These are phyloP conservation scores for Ceriagrion tenellum DNA, from an alignment of 2,888 invertebrate species.

Conservation along the genomic window DNA sequence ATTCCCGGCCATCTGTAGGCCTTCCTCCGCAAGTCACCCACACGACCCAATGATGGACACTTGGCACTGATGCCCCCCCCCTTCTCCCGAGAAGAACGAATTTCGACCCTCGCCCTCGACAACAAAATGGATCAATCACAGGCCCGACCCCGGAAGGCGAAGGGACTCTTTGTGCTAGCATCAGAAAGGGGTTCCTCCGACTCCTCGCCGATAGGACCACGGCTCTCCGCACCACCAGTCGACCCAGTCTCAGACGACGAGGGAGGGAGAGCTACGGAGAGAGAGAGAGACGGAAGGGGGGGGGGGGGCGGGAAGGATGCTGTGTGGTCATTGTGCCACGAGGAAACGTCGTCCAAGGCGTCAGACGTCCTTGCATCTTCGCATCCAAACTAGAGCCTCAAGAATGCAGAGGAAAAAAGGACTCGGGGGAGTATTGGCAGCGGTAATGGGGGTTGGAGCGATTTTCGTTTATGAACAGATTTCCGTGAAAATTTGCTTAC, in stretches of 20 bases:
- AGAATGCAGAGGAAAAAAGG: not conserved
- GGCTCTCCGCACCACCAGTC: not conserved
- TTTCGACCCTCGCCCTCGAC: not conserved
- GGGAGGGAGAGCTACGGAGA: not conserved
- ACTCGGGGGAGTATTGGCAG: not conserved
- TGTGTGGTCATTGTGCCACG: conserved; percentile 12
- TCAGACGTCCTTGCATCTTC: conserved; percentile 39
- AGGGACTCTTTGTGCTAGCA: not conserved
- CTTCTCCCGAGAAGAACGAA: not conserved
- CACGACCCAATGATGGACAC: not conserved
- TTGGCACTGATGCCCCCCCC: not conserved
- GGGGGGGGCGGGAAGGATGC: not conserved
- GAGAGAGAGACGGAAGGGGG: not conserved
- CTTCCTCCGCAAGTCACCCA: not conserved
- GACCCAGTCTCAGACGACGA: not conserved
- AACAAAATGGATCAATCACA: conserved; percentile 15
- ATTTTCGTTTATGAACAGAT: too few species aligned
- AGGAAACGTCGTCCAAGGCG: not conserved
- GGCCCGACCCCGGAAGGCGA: conserved; percentile 7
- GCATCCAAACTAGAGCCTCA: not conserved
- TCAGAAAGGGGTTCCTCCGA: not conserved
- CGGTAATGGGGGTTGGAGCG: not conserved
- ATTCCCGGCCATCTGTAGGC: not conserved
- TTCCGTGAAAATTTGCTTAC: too few species aligned
- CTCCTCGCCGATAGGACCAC: not conserved